Evolutionary conservation across 2,113 vertebrate genomes (phyloP), one percentile per base, ranked within the genome.

Genomic region (Spilogale gracilis): DNA sequence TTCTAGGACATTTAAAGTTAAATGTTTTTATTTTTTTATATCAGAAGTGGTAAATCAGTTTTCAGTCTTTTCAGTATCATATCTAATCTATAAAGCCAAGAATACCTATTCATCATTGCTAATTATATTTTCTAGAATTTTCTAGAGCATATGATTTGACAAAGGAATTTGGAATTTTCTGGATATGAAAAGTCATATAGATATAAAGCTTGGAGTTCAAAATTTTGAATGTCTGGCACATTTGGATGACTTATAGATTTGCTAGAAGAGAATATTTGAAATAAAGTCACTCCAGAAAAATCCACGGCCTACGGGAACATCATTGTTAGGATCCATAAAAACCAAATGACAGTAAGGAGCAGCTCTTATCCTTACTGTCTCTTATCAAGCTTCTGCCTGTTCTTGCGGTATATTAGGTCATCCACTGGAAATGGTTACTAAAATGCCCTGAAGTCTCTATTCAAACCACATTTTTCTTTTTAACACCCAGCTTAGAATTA

Each of bases 401-500:
- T 85, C 16, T 95, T 81, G 25, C 20, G 48, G 54, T 73, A 0
- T 65, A 60, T 92, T 91, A 85, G 58, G 48, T 74, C 81, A 90
- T 45, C 32, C 60, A 69, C 85, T 89, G 65, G 56, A 93, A 95
- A 60, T 81, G 56, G 32, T 81, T 73, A 67, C 48, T 80, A 73
- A 76, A 84, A 81, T 81, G 48, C 73, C 71, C 85, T 74, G 56
- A 58, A 74, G 23, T 85, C 50, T 71, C 32, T 76, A 69, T 80
- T 86, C 56, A 73, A 95, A 60, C 9, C 43, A 81, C 50, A 74
- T 80, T 89, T 96, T 83, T 67, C 4, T 21, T 82, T 97, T 89
- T 65, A 96, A 73, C 25, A 89, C 20, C 79, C 6, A 76, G 78
- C 6, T 89, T 74, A 80, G 38, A 94, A 92, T 96, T 79, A 67